Conservation (phyloP, 2,888 invertebrate species). For the Nymphalis c-album region DNA sequence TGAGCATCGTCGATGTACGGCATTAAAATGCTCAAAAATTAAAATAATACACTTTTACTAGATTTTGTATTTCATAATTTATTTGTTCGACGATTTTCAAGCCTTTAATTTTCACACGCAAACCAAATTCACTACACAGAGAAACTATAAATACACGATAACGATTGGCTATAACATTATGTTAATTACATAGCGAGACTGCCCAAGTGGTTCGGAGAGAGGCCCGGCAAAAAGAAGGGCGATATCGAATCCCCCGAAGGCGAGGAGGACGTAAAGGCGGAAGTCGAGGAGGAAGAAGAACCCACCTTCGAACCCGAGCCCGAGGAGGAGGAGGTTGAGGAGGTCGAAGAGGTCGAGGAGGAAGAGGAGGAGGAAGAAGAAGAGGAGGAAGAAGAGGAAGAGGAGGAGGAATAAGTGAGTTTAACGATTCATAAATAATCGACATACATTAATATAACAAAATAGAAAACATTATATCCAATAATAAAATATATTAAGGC, state of each 20-base stretch:
- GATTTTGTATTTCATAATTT: background rate
- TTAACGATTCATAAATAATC: background rate
- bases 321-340: conserved; percentile 88
- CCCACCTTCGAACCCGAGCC: conserved; percentile 85
- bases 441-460: background rate
- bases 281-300: conserved; percentile 87
- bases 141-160: background rate
- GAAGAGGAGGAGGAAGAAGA: conserved; percentile 89
- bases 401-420: conserved; percentile 81
- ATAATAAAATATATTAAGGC: background rate
- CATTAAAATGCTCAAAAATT: background rate
- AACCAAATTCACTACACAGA: background rate
- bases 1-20: background rate
- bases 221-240: conserved; percentile 95
- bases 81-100: too few species aligned
- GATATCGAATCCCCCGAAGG: conserved; percentile 95
- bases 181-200: conserved; percentile 86
- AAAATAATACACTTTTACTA: background rate
- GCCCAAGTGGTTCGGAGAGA: conserved; percentile 97
- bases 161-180: background rate
- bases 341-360: conserved; percentile 85
- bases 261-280: conserved; percentile 92
- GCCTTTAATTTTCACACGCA: background rate
- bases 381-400: conserved; percentile 85
- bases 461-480: background rate